A percentile compares a stretch with the other conserved stretches of the same genome.
These are phyloP conservation scores for Campoplex nolae DNA, from an alignment of 2,888 invertebrate species.

Conservation along the genomic window DNA sequence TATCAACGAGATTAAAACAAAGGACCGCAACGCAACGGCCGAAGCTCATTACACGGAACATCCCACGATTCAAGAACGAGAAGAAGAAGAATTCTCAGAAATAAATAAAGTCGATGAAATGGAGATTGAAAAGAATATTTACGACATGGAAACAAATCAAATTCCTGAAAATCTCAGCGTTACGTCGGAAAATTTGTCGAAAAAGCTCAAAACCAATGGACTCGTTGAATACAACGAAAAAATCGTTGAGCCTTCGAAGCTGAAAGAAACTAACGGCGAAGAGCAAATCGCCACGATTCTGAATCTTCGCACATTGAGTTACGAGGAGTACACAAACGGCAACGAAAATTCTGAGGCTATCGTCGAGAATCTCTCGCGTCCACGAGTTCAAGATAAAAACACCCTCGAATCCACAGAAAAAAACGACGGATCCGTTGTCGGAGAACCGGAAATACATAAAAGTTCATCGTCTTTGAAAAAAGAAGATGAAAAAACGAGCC, in stretches of 20 bases:
- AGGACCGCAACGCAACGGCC: constrained; percentile 48
- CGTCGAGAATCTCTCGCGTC: constrained; percentile 33
- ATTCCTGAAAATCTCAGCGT: constrained; percentile 13
- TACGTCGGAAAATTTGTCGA: not conserved
- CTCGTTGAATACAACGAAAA: constrained; percentile 67
- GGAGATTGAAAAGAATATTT: constrained; percentile 10
- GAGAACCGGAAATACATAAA: not conserved
- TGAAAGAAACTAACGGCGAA: constrained; percentile 72
- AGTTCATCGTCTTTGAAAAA: not conserved
- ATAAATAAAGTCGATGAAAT: constrained; percentile 7
- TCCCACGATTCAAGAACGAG: constrained; percentile 29
- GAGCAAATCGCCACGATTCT: constrained; percentile 70
- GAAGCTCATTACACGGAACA: constrained; percentile 37
- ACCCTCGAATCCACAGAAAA: not conserved
- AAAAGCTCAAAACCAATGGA: constrained; percentile 74
- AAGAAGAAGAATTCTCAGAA: constrained; percentile 2
- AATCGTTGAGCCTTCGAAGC: constrained; percentile 56
- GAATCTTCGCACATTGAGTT: constrained; percentile 75
- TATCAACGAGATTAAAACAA: constrained; percentile 75
- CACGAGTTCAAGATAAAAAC: constrained; percentile 18
- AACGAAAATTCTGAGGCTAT: constrained; percentile 27
- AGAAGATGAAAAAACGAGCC: not conserved
- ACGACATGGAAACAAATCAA: not conserved
- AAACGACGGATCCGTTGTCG: not conserved
- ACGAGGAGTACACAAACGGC: constrained; percentile 80